Evolutionary conservation across 2,888 invertebrate genomes (phyloP).

Genomic region (Parnassius smintheus): DNA sequence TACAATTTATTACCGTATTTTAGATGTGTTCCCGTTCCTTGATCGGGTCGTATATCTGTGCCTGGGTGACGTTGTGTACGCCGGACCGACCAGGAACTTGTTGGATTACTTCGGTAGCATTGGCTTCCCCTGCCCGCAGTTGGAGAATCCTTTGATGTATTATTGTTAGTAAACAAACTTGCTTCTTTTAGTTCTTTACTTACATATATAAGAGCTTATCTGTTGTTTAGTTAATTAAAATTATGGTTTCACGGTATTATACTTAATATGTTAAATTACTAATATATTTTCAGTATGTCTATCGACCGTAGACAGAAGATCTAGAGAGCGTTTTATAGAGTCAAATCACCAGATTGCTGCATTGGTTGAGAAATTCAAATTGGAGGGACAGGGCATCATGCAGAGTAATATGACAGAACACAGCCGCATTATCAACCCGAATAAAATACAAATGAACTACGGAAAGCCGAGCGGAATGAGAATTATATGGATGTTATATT

Average conservation of each 20-base stretch:
- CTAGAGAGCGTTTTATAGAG: constrained; percentile 94
- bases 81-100: constrained; percentile 95
- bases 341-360: constrained; percentile 96
- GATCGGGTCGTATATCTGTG: constrained; percentile 95
- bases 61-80: constrained; percentile 94
- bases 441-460: constrained; percentile 87
- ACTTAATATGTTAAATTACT: too few species aligned
- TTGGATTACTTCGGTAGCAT: constrained; percentile 96
- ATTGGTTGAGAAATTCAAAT: constrained; percentile 93
- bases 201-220: background rate
- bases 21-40: constrained; percentile 97
- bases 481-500: constrained; percentile 85
- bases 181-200: background rate
- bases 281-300: constrained; percentile 69
- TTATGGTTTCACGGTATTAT: too few species aligned
- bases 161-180: constrained; percentile 87
- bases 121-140: constrained; percentile 97
- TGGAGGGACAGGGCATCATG: constrained; percentile 89
- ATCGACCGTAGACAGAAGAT: constrained; percentile 84
- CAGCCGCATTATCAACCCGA: constrained; percentile 82
- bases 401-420: constrained; percentile 82
- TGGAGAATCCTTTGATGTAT: constrained; percentile 99
- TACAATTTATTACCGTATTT: constrained; percentile 21
- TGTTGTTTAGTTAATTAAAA: too few species aligned
- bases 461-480: constrained; percentile 86